A percentile compares a stretch with the other conserved stretches of the same genome.
Conservation (phyloP, 2,113 vertebrate species). For the Rhabdomys dilectus region DNA sequence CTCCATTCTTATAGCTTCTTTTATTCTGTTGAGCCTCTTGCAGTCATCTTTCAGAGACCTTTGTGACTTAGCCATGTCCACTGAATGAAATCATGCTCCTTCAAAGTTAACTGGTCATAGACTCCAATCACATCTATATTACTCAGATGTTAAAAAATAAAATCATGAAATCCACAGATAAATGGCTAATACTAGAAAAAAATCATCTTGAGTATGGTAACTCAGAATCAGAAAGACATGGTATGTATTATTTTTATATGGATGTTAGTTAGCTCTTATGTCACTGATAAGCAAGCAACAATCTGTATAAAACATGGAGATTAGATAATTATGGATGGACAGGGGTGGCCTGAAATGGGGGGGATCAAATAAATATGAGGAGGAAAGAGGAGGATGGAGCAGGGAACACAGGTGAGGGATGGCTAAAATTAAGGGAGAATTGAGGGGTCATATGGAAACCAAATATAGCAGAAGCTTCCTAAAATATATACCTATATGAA, state of each 20-base stretch:
- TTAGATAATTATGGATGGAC: background rate
- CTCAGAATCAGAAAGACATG: background rate
- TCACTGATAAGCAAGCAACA: background rate
- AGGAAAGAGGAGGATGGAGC: background rate
- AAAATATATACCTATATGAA: background rate
- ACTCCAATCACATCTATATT: background rate
- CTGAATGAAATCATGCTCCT: background rate
- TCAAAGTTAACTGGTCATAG: background rate
- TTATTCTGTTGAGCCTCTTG: background rate
- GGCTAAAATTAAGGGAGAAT: background rate
- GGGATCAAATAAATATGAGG: background rate
- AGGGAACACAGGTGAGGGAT: background rate
- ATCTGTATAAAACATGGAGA: background rate
- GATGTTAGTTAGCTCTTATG: background rate
- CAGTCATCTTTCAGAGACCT: background rate
- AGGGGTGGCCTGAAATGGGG: background rate
- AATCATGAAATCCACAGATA: background rate
- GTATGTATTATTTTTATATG: background rate
- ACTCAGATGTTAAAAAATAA: background rate
- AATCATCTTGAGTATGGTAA: background rate
- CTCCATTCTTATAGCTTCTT: background rate
- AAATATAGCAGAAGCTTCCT: background rate
- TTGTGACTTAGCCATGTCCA: rapidly evolving
- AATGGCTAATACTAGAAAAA: background rate
- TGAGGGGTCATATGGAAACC: background rate